Evolutionary conservation across 2,113 vertebrate species (phyloP).

Genomic region (Malurus elegans): DNA sequence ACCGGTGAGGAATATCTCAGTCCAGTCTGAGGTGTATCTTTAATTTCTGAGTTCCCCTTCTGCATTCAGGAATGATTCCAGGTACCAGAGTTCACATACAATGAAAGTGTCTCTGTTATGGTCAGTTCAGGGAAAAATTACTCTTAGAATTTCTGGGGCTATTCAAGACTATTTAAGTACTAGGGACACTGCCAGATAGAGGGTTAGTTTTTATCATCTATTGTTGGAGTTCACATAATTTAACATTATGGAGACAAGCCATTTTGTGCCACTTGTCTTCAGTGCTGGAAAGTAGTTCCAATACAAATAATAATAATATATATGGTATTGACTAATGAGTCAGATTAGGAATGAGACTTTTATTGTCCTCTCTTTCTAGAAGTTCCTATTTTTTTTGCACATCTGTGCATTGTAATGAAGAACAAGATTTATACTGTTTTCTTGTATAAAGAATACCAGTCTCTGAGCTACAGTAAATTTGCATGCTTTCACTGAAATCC

Average conservation of each 20-base stretch:
- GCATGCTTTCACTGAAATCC: conserved; percentile 39
- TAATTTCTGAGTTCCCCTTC: background rate
- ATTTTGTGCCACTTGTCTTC: background rate
- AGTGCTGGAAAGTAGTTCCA: background rate
- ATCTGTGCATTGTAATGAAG: background rate
- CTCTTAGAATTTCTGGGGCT: background rate
- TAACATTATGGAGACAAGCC: background rate
- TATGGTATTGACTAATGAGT: background rate
- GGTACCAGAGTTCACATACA: background rate
- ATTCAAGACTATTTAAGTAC: background rate
- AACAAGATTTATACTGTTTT: conserved; percentile 32
- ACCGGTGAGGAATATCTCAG: background rate
- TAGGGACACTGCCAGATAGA: background rate
- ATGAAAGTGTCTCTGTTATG: background rate
- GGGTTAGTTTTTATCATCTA: background rate
- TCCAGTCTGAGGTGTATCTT: background rate
- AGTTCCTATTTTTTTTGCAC: background rate
- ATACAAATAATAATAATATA: background rate
- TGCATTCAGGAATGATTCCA: background rate
- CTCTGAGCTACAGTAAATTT: conserved; percentile 43
- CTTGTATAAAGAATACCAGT: background rate
- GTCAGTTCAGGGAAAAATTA: background rate
- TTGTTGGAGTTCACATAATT: background rate
- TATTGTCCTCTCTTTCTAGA: background rate
- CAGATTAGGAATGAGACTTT: background rate